Percentiles rank a stretch among this genome's conserved stretches.
Conservation (phyloP, 2,797 vertebrate species). For the Capromys pilorides region DNA sequence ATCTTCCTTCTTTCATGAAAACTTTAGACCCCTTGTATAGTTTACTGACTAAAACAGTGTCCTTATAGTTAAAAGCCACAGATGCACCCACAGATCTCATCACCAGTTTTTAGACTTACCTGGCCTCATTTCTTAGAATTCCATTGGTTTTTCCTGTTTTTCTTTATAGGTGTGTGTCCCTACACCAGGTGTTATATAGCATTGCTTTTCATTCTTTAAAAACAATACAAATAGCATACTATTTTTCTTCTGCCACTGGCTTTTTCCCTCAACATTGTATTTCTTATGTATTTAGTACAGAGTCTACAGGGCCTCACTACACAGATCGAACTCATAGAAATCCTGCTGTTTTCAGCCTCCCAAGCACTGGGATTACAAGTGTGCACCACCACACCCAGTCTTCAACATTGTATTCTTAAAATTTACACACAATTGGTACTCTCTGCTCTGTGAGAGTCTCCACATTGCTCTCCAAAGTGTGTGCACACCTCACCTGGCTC, state of each 20-base stretch:
- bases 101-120: background rate
- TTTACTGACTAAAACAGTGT: slow-evolving; percentile 18
- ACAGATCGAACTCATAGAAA: too few relatives aligned
- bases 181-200: background rate
- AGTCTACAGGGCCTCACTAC: too few relatives aligned
- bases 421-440: background rate
- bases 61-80: background rate
- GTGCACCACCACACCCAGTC: too few relatives aligned
- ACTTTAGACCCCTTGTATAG: background rate
- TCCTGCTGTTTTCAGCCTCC: too few relatives aligned
- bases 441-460: background rate
- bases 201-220: slow-evolving; percentile 41
- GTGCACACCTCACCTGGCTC: background rate
- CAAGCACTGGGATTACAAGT: too few relatives aligned
- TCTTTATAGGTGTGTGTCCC: background rate
- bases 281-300: background rate
- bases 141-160: background rate
- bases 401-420: slow-evolving; percentile 18
- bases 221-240: background rate
- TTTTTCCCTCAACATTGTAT: background rate
- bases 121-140: background rate
- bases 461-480: slow-evolving; percentile 1
- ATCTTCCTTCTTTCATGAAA: background rate
- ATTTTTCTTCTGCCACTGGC: background rate
- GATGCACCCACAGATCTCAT: background rate